A percentile compares a stretch with the other conserved stretches of the same genome.
Evolutionary conservation across 1,140 invertebrate species (phyloP).

Genomic region (Drosophila rhopaloa): DNA sequence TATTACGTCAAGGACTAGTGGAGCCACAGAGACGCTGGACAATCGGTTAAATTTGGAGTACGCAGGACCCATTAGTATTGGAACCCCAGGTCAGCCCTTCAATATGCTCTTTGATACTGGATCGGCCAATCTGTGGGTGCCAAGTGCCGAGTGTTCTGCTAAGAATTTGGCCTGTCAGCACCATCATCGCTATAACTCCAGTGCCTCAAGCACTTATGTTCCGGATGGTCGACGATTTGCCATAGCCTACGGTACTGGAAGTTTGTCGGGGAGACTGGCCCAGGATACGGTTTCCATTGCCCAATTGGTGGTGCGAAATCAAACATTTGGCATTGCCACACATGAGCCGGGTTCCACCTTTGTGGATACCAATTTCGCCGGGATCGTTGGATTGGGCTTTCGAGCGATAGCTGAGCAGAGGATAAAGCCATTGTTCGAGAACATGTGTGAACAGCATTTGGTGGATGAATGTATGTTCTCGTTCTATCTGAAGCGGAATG

Average conservation of each 20-base stretch:
- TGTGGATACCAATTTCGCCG: conserved; percentile 97
- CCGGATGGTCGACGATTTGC: conserved; percentile 38
- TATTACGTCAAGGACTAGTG: conserved; percentile 1
- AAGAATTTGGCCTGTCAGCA: conserved; percentile 49
- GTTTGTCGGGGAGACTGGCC: conserved; percentile 37
- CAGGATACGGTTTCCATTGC: conserved; percentile 84
- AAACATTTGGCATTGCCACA: conserved; percentile 98
- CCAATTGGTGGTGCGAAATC: conserved; percentile 88
- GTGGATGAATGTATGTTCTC: conserved; percentile 94
- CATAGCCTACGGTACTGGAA: conserved; percentile 49
- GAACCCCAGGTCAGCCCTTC: conserved; percentile 92
- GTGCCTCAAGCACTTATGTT: conserved; percentile 32
- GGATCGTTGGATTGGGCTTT: conserved; percentile 96
- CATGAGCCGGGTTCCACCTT: conserved; percentile 95
- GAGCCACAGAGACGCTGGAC: conserved; percentile 36
- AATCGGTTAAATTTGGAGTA: conserved; percentile 51
- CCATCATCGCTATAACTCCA: conserved; percentile 49
- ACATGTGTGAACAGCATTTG: conserved; percentile 94
- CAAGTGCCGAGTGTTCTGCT: conserved; percentile 36
- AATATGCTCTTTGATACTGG: conserved; percentile 58
- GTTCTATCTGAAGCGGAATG: conserved; percentile 92
- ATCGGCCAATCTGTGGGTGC: conserved; percentile 57
- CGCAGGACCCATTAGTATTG: conserved; percentile 94
- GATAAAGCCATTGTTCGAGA: conserved; percentile 95
- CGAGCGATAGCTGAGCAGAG: conserved; percentile 93